Conservation (phyloP, 1,140 invertebrate species). For the Drosophila nigromelanica region DNA sequence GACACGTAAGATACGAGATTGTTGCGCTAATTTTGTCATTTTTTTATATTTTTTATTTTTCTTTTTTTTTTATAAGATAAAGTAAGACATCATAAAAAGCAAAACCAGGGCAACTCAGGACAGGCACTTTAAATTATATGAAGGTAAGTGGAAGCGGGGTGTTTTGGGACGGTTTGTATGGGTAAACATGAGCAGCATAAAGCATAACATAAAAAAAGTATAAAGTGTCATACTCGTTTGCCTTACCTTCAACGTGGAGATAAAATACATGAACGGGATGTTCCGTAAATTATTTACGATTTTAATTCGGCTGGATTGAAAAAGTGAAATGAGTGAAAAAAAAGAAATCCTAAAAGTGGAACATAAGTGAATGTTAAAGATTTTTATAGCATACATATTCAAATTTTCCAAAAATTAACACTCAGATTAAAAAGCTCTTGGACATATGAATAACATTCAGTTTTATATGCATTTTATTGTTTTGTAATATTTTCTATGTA, state of each 20-base stretch:
- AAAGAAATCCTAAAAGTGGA: too few species aligned
- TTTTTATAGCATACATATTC: too few species aligned
- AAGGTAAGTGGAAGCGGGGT: neutral
- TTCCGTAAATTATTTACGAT: conserved; percentile 13
- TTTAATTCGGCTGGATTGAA: too few species aligned
- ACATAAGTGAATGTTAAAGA: too few species aligned
- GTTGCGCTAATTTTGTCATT: conserved; percentile 70
- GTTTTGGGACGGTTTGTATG: neutral
- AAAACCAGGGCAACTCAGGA: conserved; percentile 28
- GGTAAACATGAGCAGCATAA: conserved; percentile 42
- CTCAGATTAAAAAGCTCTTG: too few species aligned
- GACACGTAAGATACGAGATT: conserved; percentile 56
- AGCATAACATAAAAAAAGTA: conserved; percentile 47
- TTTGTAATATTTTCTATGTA: too few species aligned
- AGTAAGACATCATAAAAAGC: conserved; percentile 48
- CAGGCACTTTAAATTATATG: conserved; percentile 36
- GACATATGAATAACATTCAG: too few species aligned
- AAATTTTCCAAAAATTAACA: too few species aligned
- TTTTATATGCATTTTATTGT: too few species aligned
- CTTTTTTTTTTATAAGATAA: conserved; percentile 38
- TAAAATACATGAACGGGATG: conserved; percentile 15
- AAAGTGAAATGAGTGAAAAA: too few species aligned
- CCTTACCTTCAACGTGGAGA: conserved; percentile 15
- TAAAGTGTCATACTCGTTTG: conserved; percentile 48
- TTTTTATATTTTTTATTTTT: conserved; percentile 2